Percentiles rank a stretch among this genome's conserved stretches.
Evolutionary conservation across 2,888 invertebrate species (phyloP).

Genomic region (Fragum whitleyi): DNA sequence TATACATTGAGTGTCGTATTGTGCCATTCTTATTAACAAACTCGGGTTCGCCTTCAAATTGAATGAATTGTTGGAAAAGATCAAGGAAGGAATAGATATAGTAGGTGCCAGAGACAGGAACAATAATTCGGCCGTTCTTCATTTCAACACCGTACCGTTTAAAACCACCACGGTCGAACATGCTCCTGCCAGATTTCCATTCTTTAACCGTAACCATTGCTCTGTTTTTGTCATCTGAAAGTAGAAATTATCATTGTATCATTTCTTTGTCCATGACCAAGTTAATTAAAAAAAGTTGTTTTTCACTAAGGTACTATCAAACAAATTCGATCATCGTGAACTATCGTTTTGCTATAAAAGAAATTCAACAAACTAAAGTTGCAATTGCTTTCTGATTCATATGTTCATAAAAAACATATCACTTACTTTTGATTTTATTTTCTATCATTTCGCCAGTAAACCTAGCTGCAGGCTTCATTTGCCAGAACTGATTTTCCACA

Average conservation of each 20-base stretch:
- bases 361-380: too few species aligned
- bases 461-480: conserved; percentile 25
- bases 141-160: conserved; percentile 29
- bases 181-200: conserved; percentile 29
- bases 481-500: conserved; percentile 7
- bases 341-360: too few species aligned
- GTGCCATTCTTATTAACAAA: conserved; percentile 2
- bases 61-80: conserved; percentile 19
- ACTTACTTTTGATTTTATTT: not conserved
- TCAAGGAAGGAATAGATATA: conserved; percentile 39
- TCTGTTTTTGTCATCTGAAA: conserved; percentile 5
- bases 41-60: not conserved
- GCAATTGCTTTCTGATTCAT: too few species aligned
- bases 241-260: not conserved
- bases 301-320: too few species aligned
- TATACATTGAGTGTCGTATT: conserved; percentile 44
- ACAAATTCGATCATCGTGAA: too few species aligned
- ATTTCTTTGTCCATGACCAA: too few species aligned
- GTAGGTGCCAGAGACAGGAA: conserved; percentile 43
- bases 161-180: conserved; percentile 25
- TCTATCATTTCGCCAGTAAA: conserved; percentile 8
- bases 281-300: too few species aligned
- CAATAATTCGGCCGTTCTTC: conserved; percentile 39
- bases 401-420: too few species aligned
- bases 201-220: conserved; percentile 14